Percentiles rank a stretch among this genome's conserved stretches.
Evolutionary conservation across 2,888 invertebrate genomes (phyloP).

Genomic region (Aphrophora alni): DNA sequence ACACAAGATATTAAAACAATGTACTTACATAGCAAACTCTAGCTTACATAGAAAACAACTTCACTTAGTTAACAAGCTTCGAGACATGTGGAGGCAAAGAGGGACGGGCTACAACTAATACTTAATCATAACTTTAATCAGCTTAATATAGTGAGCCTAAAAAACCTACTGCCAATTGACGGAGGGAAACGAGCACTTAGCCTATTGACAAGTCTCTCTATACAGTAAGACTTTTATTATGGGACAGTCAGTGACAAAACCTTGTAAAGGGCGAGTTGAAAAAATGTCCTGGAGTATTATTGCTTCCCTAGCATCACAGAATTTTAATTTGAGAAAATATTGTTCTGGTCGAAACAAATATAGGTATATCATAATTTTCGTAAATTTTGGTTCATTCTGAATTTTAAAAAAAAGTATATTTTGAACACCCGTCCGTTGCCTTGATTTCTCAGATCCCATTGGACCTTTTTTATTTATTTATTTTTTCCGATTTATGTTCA

Average conservation of each 20-base stretch:
- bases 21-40: background rate
- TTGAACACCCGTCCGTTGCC: too few relatives aligned
- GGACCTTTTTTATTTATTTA: too few relatives aligned
- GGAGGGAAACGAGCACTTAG: slow-evolving; percentile 37
- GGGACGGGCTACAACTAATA: slow-evolving; percentile 22
- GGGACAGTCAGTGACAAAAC: slow-evolving; percentile 2
- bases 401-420: too few relatives aligned
- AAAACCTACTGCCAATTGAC: slow-evolving; percentile 21
- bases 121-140: slow-evolving; percentile 35
- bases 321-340: too few relatives aligned
- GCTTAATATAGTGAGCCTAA: slow-evolving; percentile 38
- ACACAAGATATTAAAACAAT: background rate
- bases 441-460: too few relatives aligned
- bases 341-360: too few relatives aligned
- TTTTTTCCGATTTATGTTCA: too few relatives aligned
- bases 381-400: too few relatives aligned
- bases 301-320: too few relatives aligned
- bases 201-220: slow-evolving; percentile 35
- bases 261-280: too few relatives aligned
- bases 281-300: too few relatives aligned
- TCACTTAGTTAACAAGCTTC: background rate
- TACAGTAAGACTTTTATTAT: background rate
- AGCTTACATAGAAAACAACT: background rate
- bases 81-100: background rate
- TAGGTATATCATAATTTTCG: too few relatives aligned